Evolutionary conservation across 1,140 invertebrate genomes (phyloP), one percentile per base, ranked within the genome.

Genomic region (Notospermus geniculatus): DNA sequence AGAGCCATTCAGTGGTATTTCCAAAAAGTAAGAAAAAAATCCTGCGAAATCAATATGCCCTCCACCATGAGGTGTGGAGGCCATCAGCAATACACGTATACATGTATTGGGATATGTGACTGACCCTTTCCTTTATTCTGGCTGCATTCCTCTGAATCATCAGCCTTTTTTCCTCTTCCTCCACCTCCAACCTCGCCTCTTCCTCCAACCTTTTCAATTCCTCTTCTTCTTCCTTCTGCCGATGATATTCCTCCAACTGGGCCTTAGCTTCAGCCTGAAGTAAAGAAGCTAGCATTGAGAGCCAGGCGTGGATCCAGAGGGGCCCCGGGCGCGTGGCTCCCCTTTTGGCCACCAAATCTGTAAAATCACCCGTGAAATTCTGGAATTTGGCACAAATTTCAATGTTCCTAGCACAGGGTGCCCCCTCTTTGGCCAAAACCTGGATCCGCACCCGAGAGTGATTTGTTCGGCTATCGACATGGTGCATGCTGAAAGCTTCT

Each of bases 161-260:
- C 36, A 59, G 30, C 39, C 50, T 56, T 45, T 58, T 36, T 32
- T 54, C 29, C 53, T 65, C 63, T 30, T 54, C n/a, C 39, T 60
- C 59, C 17, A 19, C 28, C 54, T 63, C 57, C n/a, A 29, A 2
- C 2, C 41, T 2, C 4, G 53, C 19, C 43, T 57, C 23, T 19
- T 41, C 29, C 50, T 68, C 66, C 1, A 65, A 29, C 50, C 68
- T 59, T 17, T 73, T 60, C 25, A 73, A 67, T 53, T 72, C 67
- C 28, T 77, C 74, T 25, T 75, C 67, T 46, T 73, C 68, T 39
- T 77, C 64, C 60, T 64, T 63, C 59, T 76, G 67, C 52, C 57
- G 54, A 23, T 71, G 72, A 55, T 72, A 70, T 54, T 74, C 68
- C 57, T 69, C 59, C 25, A 78, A 73, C 46, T 67, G 59, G 2